These are phyloP conservation scores for Erebia ligea DNA, from an alignment of 2,888 invertebrate species.

Conservation along the genomic window DNA sequence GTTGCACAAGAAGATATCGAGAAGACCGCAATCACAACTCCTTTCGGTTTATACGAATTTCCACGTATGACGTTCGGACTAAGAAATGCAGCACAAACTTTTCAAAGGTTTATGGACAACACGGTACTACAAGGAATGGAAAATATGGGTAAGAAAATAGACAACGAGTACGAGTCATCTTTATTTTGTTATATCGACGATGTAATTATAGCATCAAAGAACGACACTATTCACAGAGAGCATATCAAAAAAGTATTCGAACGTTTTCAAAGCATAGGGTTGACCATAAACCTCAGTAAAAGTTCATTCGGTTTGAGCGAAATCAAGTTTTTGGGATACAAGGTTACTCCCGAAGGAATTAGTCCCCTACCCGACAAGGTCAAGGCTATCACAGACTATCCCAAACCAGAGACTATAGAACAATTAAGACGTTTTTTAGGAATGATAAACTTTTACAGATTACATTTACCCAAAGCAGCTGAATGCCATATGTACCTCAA, in stretches of 20 bases:
- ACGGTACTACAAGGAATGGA: slow-evolving; percentile 41
- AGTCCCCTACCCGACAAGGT: slow-evolving; percentile 6
- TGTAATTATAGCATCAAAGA: slow-evolving; percentile 43
- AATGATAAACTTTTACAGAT: slow-evolving; percentile 36
- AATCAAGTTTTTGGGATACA: slow-evolving; percentile 39
- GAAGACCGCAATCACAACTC: slow-evolving; percentile 38
- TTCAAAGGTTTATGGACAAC: slow-evolving; percentile 46
- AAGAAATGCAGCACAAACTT: slow-evolving; percentile 50
- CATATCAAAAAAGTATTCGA: slow-evolving; percentile 37
- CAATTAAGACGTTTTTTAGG: slow-evolving; percentile 33
- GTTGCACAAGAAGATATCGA: slow-evolving; percentile 34
- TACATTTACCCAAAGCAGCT: slow-evolving; percentile 19
- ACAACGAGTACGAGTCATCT: slow-evolving; percentile 12
- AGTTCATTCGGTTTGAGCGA: slow-evolving; percentile 31
- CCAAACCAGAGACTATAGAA: slow-evolving; percentile 17
- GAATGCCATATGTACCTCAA: slow-evolving; percentile 24
- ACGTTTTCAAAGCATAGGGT: slow-evolving; percentile 32
- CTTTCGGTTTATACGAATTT: slow-evolving; percentile 49
- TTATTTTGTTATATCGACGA: slow-evolving; percentile 52
- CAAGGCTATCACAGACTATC: slow-evolving; percentile 3
- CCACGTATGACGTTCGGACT: slow-evolving; percentile 38
- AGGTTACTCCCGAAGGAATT: slow-evolving; percentile 29
- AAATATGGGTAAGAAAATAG: not conserved
- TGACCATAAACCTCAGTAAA: slow-evolving; percentile 36
- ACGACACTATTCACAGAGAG: slow-evolving; percentile 27